Conservation (phyloP, 2,113 vertebrate genomes). For the Galeopterus variegatus region DNA sequence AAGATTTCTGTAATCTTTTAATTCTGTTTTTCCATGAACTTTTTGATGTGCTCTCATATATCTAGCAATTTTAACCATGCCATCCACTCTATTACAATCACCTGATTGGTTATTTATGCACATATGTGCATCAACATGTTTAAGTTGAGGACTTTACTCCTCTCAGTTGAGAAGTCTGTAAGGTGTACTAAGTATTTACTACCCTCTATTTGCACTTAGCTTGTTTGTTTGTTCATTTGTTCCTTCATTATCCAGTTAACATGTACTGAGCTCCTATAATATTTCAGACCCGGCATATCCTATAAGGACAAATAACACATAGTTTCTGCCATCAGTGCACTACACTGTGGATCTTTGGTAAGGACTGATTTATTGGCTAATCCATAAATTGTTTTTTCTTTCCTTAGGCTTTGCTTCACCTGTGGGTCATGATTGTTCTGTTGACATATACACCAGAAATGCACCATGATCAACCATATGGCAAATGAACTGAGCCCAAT, state of each 20-base stretch:
- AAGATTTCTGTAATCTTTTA: too few relatives aligned
- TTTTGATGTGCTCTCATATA: too few relatives aligned
- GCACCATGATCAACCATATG: slow-evolving; percentile 92
- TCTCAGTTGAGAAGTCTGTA: not conserved
- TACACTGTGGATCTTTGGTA: not conserved
- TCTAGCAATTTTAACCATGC: not conserved
- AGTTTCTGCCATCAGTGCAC: not conserved
- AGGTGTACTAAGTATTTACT: not conserved
- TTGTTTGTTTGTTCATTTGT: rapidly evolving
- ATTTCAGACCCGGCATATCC: not conserved
- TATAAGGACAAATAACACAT: rapidly evolving
- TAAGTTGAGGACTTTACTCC: not conserved
- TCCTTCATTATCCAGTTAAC: not conserved
- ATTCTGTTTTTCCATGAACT: too few relatives aligned
- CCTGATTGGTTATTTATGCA: rapidly evolving
- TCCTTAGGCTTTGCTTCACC: slow-evolving; percentile 94
- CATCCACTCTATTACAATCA: rapidly evolving
- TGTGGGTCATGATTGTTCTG: slow-evolving; percentile 99
- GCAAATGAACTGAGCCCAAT: slow-evolving; percentile 86
- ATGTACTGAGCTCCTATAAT: rapidly evolving
- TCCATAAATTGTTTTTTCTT: slow-evolving; percentile 1
- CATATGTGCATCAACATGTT: rapidly evolving
- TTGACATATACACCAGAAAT: slow-evolving; percentile 98
- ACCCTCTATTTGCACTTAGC: not conserved
- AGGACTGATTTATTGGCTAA: not conserved